Conservation (phyloP, 2,113 vertebrate species). For the Orthonyx spaldingii region DNA sequence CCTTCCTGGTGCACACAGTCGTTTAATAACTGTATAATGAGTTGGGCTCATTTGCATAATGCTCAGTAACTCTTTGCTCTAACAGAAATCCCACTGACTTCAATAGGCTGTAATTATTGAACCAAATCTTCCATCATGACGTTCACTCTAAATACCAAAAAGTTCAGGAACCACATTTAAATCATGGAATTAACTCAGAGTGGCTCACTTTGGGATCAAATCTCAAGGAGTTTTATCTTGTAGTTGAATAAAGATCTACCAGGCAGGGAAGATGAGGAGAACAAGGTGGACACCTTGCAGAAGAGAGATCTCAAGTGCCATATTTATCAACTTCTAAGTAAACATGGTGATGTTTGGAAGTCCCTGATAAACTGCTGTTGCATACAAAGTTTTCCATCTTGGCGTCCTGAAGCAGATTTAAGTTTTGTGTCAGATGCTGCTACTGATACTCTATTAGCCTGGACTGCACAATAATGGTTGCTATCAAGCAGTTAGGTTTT, state of each 20-base stretch:
- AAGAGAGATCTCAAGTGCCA: background rate
- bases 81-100: background rate
- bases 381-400: background rate
- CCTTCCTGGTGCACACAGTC: background rate
- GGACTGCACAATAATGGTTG: background rate
- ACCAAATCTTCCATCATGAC: background rate
- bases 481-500: background rate
- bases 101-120: background rate
- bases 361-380: background rate
- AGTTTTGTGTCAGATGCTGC: background rate
- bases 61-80: background rate
- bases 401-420: background rate
- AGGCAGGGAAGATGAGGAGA: background rate
- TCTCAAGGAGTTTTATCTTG: background rate
- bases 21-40: background rate
- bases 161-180: background rate
- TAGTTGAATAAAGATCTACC: background rate
- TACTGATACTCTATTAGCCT: background rate
- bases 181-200: background rate
- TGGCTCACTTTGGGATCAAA: background rate
- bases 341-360: background rate
- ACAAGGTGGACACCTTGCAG: background rate
- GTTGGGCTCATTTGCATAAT: background rate
- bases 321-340: background rate
- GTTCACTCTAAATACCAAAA: background rate